These are phyloP conservation scores for Phthorimaea operculella DNA, from an alignment of 1,140 invertebrate species.

Conservation along the genomic window DNA sequence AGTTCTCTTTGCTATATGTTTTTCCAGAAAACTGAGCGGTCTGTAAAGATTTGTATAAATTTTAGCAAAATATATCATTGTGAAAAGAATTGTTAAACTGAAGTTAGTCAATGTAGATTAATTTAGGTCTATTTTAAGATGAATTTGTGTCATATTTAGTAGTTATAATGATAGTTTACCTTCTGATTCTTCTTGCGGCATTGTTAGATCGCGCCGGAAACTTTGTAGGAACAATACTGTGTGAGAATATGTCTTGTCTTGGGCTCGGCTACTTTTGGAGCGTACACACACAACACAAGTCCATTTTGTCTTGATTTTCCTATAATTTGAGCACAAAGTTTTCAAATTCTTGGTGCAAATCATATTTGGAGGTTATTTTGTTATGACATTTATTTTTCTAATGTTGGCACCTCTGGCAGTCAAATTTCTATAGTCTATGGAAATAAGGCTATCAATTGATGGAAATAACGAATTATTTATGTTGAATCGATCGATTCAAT, in stretches of 20 bases:
- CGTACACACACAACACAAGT: constrained; percentile 26
- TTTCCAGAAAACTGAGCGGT: constrained; percentile 77
- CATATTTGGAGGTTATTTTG: constrained; percentile 39
- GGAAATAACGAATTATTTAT: not conserved
- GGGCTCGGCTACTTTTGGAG: constrained; percentile 36
- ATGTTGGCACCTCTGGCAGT: not conserved
- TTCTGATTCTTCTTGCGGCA: constrained; percentile 59
- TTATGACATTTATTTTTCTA: constrained; percentile 17
- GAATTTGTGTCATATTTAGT: constrained; percentile 8
- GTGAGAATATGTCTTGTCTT: constrained; percentile 65
- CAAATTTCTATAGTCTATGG: not conserved
- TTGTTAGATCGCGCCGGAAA: constrained; percentile 63
- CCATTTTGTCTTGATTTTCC: constrained; percentile 32
- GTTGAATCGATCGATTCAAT: no score
- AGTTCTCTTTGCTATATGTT: constrained; percentile 85
- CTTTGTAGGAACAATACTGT: constrained; percentile 68
- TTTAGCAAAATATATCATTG: not conserved
- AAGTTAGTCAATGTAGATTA: not conserved
- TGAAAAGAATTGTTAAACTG: not conserved
- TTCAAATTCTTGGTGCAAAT: constrained; percentile 26
- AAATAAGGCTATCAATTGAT: not conserved
- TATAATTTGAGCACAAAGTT: constrained; percentile 28
- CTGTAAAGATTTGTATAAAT: constrained; percentile 57
- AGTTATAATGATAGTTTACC: constrained; percentile 24
- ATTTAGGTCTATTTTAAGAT: not conserved